Evolutionary conservation across 2,888 invertebrate species (phyloP), one percentile per base, ranked within the genome.

Genomic region (Chelonus formosanus): DNA sequence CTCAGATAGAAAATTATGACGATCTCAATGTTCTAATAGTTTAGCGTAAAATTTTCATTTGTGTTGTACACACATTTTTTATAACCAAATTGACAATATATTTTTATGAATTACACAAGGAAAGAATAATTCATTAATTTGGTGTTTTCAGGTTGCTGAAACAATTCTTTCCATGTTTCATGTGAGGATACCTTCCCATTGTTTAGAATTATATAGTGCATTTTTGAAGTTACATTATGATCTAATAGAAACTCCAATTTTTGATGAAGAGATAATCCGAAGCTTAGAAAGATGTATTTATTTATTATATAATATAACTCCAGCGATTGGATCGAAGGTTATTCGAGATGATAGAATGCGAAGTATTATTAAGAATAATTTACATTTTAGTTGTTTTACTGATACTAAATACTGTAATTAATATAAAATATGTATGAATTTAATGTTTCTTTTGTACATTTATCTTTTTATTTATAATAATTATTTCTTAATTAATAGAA

Each of bases 141-240:
- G 20, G 20, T 20, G 20, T 63, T 70, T 69, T 0, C 69, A 82
- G 80, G 75, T 74, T 32, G 78, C 79, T 4, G 79, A 75, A 70
- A 71, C 71, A 8, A 73, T 80, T 47, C 74, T 82, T 20, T 57
- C 74, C 10, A 73, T 75, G 64, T 82, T 79, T 63, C 74, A 76
- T 32, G 32, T 72, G 4, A 70, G 79, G 61, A 70, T 79, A 58
- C 73, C 77, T 50, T 73, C 75, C 4, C 77, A 82, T 32, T 75
- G 76, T 36, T 70, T 74, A 52, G 68, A 72, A 3, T 68, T 82
- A 3, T 82, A 78, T 55, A 76, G 72, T 8, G 74, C 78, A 31
- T 78, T 82, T 43, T 58, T 82, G 4, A 82, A 78, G 48, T 67
- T 81, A 10, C 78, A 79, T 65, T 70, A 76, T 4, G 81, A 82